Percentiles rank a stretch among this genome's conserved stretches.
phyloP scores from a whole-genome alignment of 2,113 vertebrate species.

The Marmota flaviventris region DNA sequence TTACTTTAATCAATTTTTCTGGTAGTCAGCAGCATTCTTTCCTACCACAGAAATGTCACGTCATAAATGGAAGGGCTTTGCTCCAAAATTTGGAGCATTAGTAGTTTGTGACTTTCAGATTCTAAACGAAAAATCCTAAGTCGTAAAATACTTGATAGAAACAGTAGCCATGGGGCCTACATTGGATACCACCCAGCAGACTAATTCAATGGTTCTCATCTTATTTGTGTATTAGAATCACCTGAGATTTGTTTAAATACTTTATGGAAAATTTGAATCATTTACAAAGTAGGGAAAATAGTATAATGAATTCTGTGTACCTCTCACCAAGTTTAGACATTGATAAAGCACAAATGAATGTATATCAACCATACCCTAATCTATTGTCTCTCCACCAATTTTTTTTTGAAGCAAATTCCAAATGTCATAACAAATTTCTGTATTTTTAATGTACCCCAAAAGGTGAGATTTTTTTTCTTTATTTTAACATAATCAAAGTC shows the following conservation, averaged over 20 bases:
- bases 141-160: slow-evolving; percentile 30
- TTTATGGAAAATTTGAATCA: slow-evolving; percentile 20
- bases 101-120: slow-evolving; percentile 71
- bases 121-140: slow-evolving; percentile 52
- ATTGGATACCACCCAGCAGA: neutral
- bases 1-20: slow-evolving; percentile 58
- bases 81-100: slow-evolving; percentile 69
- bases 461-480: neutral
- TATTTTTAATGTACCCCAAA: slow-evolving; percentile 36
- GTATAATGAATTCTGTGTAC: neutral
- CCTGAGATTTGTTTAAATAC: slow-evolving; percentile 38
- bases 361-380: neutral
- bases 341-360: neutral
- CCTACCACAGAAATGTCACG: slow-evolving; percentile 47
- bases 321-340: neutral
- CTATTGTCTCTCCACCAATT: neutral
- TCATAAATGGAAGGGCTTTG: slow-evolving; percentile 60
- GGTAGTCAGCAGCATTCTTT: slow-evolving; percentile 48
- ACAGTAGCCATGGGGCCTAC: neutral
- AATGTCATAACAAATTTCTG: neutral
- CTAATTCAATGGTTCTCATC: neutral
- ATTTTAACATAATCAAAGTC: neutral
- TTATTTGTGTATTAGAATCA: neutral
- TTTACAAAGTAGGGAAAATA: neutral
- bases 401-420: slow-evolving; percentile 50